Base-by-base conservation (phyloP, 2,113 vertebrate genomes). In the Oryzias woworae region DNA sequence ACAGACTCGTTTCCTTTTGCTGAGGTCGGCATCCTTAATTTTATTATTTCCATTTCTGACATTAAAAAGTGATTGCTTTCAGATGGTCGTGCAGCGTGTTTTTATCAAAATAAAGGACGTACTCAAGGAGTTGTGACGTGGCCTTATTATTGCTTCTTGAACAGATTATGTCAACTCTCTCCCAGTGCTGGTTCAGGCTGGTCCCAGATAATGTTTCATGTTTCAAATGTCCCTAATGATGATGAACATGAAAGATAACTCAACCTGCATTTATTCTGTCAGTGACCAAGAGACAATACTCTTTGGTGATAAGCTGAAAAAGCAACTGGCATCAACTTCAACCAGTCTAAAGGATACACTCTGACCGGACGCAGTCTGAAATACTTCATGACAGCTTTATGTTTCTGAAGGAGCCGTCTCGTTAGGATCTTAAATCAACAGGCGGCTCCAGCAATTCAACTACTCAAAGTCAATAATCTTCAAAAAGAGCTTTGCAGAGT, bases 1-100 rank as follows among this genome's bases (percentile, higher is more conserved):
- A 51, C 22, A 58, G 51, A 70, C 63, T 53, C 31, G n/a, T 51
- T 58, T 46, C 12, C n/a, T 59, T 60, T 12, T 62, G 73, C 79
- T 84, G 65, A 77, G 44, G 54, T 84, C 76, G 76, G 83, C 74
- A 47, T 13, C 51, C 50, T 58, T 26, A 61, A 71, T 72, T 85
- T 86, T 75, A 78, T 66, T 48, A 74, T 77, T 79, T 67, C 44
- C 42, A 64, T 62, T 62, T 53, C 10, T 64, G 48, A 58, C 51
- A 57, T 31, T 18, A 58, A 58, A 59, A 52, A 57, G 36, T 83
- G 81, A 90, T 82, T 47, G 63, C 58, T 77, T 80, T 90, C 86
- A 89, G 79, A 86, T 89, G 87, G 53, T 48, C 60, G 46, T 44
- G 24, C 45, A 36, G 53, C 16, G 58, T 66, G 52, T 59, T 68